phyloP scores from a whole-genome alignment of 2,113 vertebrate species.

The Channa argus region DNA sequence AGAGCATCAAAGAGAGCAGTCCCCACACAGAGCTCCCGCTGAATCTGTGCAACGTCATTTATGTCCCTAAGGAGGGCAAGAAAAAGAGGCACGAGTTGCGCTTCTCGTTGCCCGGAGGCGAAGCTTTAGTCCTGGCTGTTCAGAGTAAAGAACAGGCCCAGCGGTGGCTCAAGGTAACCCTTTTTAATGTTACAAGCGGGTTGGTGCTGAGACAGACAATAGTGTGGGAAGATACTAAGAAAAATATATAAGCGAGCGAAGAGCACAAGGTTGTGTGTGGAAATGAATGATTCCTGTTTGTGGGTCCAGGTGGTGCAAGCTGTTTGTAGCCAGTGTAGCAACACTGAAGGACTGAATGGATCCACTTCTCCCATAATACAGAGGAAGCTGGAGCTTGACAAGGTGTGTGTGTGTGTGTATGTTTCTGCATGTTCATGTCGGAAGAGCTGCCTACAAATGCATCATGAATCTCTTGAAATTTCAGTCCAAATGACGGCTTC shows the following conservation, averaged over 20 bases:
- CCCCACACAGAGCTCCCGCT: constrained; percentile 90
- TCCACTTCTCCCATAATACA: constrained; percentile 89
- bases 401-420: constrained; percentile 81
- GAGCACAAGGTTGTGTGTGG: neutral
- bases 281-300: constrained; percentile 27
- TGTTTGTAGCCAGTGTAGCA: constrained; percentile 81
- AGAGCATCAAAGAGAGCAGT: constrained; percentile 94
- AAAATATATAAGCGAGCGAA: neutral
- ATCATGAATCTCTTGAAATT: neutral
- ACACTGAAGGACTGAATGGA: constrained; percentile 75
- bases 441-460: neutral
- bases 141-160: constrained; percentile 98
- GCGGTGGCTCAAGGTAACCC: constrained; percentile 94
- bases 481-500: neutral
- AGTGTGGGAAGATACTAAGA: neutral
- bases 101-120: constrained; percentile 90
- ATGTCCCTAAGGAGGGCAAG: constrained; percentile 93
- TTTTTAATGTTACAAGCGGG: neutral
- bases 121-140: constrained; percentile 92
- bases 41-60: constrained; percentile 89
- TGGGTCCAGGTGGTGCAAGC: constrained; percentile 90
- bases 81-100: constrained; percentile 95
- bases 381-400: constrained; percentile 91
- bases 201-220: constrained; percentile 7
- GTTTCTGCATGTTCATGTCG: constrained; percentile 1